phyloP scores from a whole-genome alignment of 2,797 vertebrate species.

The Oreochromis mossambicus region DNA sequence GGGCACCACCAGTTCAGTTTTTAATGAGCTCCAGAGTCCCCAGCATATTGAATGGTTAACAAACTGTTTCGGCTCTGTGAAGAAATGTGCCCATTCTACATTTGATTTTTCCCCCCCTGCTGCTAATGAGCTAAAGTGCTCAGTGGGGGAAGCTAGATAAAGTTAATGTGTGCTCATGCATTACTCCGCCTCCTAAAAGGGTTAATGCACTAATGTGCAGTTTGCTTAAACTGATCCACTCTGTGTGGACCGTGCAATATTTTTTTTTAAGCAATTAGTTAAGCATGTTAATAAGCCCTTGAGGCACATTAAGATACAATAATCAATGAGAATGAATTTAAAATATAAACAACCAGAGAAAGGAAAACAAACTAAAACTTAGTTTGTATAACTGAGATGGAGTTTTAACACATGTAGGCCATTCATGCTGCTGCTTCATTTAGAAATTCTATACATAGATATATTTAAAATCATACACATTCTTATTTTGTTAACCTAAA shows the following conservation, averaged over 20 bases:
- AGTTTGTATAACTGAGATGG: not conserved
- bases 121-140: slow-evolving; percentile 31
- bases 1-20: slow-evolving; percentile 34
- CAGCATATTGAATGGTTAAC: slow-evolving; percentile 24
- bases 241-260: not conserved
- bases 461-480: not conserved
- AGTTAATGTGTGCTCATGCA: slow-evolving; percentile 21
- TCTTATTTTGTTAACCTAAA: not conserved
- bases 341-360: not conserved
- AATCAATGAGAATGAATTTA: not conserved
- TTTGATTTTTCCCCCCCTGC: not conserved
- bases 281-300: slow-evolving; percentile 1
- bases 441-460: not conserved
- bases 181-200: slow-evolving; percentile 13
- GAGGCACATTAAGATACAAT: not conserved
- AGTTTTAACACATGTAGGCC: not conserved
- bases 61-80: slow-evolving; percentile 7
- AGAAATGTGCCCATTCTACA: not conserved
- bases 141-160: not conserved
- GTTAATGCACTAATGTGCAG: slow-evolving; percentile 36
- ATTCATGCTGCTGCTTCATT: not conserved
- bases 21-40: slow-evolving; percentile 39
- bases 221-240: not conserved
- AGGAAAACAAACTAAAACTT: not conserved
- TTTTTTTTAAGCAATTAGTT: not conserved